These are phyloP conservation scores for Cephus cinctus DNA, from an alignment of 1,140 invertebrate genomes.

Conservation along the genomic window DNA sequence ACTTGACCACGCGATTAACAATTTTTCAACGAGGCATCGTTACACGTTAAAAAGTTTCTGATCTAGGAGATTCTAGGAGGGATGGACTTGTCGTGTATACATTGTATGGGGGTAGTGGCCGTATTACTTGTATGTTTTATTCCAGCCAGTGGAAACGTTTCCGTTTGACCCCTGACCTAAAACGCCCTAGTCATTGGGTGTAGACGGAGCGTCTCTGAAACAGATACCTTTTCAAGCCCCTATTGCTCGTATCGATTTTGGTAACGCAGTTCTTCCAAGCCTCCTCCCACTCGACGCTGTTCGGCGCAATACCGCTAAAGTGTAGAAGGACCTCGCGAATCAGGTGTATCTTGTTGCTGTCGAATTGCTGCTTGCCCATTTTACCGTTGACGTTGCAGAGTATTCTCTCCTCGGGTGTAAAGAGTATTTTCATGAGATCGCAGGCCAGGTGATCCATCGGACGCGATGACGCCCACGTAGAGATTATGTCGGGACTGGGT, in stretches of 20 bases:
- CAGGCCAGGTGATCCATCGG: slow-evolving; percentile 57
- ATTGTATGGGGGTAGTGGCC: too few species aligned
- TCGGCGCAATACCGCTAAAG: slow-evolving; percentile 49
- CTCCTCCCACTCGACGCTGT: slow-evolving; percentile 53
- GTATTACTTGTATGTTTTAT: too few species aligned
- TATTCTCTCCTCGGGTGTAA: slow-evolving; percentile 55
- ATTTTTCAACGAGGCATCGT: too few species aligned
- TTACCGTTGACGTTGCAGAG: slow-evolving; percentile 58
- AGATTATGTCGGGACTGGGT: slow-evolving; percentile 50
- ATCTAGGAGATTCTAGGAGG: too few species aligned
- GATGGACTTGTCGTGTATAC: too few species aligned
- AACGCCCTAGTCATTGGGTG: slow-evolving; percentile 51
- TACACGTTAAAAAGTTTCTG: too few species aligned
- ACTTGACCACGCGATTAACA: too few species aligned
- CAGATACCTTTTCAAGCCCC: slow-evolving; percentile 55
- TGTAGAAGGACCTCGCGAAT: slow-evolving; percentile 54
- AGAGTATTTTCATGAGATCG: slow-evolving; percentile 57
- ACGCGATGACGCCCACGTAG: slow-evolving; percentile 53
- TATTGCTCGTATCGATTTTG: slow-evolving; percentile 58
- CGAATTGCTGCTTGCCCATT: slow-evolving; percentile 58
- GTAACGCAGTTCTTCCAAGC: slow-evolving; percentile 58
- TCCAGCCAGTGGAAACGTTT: slow-evolving; percentile 52
- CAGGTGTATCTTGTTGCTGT: slow-evolving; percentile 54
- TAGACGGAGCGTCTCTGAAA: slow-evolving; percentile 51
- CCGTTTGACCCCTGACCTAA: slow-evolving; percentile 48